Conservation (phyloP, 2,888 invertebrate genomes). For the Pterostichus niger region DNA sequence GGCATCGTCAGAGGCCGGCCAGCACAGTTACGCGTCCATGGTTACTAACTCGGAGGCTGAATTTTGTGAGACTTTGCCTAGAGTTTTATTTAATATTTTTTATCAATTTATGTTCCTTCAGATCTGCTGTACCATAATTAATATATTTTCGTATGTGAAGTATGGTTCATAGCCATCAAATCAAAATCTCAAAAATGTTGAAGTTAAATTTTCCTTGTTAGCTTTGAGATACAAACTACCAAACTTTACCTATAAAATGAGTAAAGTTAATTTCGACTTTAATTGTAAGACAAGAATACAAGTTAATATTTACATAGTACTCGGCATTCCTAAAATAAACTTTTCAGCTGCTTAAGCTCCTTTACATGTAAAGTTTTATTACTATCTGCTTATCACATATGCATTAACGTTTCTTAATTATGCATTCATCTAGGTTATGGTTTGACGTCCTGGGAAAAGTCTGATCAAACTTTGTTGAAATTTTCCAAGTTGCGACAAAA, state of each 20-base stretch:
- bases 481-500: conserved; percentile 51
- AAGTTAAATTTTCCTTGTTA: no score
- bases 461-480: conserved; percentile 64
- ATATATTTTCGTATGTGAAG: no score
- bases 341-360: neutral
- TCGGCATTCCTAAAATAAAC: conserved; percentile 8
- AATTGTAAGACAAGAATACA: conserved; percentile 25
- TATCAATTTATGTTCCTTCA: no score
- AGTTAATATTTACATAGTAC: conserved; percentile 11
- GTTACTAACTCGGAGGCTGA: no score
- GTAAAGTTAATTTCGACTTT: conserved; percentile 4
- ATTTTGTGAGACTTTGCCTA: no score
- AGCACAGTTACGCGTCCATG: no score
- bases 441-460: conserved; percentile 56
- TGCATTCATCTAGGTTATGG: conserved; percentile 49
- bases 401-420: conserved; percentile 47
- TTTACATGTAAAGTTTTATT: conserved; percentile 45
- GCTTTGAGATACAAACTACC: neutral
- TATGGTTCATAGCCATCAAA: no score
- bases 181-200: no score
- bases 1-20: no score
- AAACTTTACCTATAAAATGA: neutral
- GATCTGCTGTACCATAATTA: no score
- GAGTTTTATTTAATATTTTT: no score
- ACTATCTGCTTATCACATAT: conserved; percentile 33